Evolutionary conservation across 1,140 invertebrate species (phyloP).

Genomic region (Drosophila murphyi): DNA sequence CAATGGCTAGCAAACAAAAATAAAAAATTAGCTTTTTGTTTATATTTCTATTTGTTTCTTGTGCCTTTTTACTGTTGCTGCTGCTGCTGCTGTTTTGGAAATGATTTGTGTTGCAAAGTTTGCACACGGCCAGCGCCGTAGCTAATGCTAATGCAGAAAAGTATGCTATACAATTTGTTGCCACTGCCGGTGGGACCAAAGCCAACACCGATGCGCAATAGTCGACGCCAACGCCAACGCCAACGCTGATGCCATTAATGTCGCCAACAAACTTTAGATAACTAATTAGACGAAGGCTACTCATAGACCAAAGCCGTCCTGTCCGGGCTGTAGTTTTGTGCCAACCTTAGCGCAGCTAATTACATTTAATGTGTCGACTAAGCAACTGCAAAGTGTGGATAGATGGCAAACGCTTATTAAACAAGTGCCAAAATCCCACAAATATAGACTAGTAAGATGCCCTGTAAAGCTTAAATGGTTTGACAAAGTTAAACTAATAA

Average conservation of each 20-base stretch:
- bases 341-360: slow-evolving; percentile 81
- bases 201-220: background rate
- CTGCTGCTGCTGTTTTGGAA: slow-evolving; percentile 44
- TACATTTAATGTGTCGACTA: slow-evolving; percentile 82
- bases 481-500: no score
- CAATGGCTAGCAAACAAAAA: slow-evolving; percentile 27
- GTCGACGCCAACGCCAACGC: background rate
- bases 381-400: slow-evolving; percentile 66
- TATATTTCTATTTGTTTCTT: slow-evolving; percentile 18
- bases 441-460: background rate
- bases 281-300: slow-evolving; percentile 71
- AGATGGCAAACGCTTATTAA: slow-evolving; percentile 67
- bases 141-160: slow-evolving; percentile 67
- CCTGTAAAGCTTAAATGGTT: slow-evolving; percentile 1
- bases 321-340: slow-evolving; percentile 63
- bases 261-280: slow-evolving; percentile 81
- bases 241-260: slow-evolving; percentile 60
- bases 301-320: slow-evolving; percentile 16
- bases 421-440: slow-evolving; percentile 1
- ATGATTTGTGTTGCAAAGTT: slow-evolving; percentile 63
- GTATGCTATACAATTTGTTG: slow-evolving; percentile 68
- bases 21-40: slow-evolving; percentile 23
- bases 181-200: background rate
- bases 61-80: slow-evolving; percentile 23
- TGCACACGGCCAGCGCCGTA: slow-evolving; percentile 28